These are phyloP conservation scores for Rhamnusium bicolor DNA, from an alignment of 2,888 invertebrate genomes.

Conservation along the genomic window DNA sequence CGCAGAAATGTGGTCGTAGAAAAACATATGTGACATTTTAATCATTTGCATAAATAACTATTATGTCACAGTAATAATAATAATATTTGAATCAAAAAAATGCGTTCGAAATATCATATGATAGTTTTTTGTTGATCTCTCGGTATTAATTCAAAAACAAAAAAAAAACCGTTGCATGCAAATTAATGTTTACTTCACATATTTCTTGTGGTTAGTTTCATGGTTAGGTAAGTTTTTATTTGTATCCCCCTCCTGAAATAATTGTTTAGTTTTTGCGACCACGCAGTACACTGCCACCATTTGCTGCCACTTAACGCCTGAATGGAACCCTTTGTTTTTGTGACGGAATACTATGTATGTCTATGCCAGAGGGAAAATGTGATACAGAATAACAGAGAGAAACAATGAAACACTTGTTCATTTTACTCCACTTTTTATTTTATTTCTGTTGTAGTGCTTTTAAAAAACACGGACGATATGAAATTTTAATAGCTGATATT, in stretches of 20 bases:
- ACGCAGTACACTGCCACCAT: conserved; percentile 30
- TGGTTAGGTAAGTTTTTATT: background rate
- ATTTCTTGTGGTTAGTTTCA: background rate
- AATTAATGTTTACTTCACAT: no score
- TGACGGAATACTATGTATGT: conserved; percentile 38
- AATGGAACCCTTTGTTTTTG: conserved; percentile 47
- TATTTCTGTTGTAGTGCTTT: background rate
- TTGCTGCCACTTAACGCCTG: conserved; percentile 42
- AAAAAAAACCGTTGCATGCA: no score
- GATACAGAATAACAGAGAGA: background rate
- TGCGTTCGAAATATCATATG: no score
- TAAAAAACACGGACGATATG: conserved; percentile 10
- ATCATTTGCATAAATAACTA: no score
- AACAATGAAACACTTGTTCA: conserved; percentile 9
- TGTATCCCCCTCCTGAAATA: background rate
- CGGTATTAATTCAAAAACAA: no score
- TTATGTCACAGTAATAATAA: no score
- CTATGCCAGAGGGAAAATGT: conserved; percentile 10
- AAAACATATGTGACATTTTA: no score
- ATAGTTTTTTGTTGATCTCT: no score
- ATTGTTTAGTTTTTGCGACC: background rate
- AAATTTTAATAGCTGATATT: conserved; percentile 16
- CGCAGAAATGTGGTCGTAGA: no score
- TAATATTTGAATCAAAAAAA: no score
- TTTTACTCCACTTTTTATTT: conserved; percentile 2